phyloP scores from a whole-genome alignment of 2,113 vertebrate species.

The Siniperca chuatsi region DNA sequence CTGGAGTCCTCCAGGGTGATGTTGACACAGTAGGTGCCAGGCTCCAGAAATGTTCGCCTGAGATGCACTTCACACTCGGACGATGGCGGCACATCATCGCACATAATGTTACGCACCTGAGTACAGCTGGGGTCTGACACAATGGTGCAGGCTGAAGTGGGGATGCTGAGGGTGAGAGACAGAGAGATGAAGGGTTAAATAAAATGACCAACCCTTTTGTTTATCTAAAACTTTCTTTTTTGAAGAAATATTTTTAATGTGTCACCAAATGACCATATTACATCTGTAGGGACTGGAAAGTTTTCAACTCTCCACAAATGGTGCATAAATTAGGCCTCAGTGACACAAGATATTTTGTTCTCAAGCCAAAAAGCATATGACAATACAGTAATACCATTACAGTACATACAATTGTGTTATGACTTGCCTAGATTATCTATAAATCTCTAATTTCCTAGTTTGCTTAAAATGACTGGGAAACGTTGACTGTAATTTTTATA shows the following conservation, averaged over 20 bases:
- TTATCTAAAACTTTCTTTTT: background rate
- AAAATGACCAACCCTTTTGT: background rate
- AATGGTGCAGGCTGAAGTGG: conserved; percentile 91
- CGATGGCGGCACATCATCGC: conserved; percentile 78
- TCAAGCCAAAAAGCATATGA: background rate
- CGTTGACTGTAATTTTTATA: background rate
- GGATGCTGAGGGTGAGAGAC: conserved; percentile 78
- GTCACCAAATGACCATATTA: no score
- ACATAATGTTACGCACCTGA: conserved; percentile 81
- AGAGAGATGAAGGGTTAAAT: background rate
- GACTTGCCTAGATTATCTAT: background rate
- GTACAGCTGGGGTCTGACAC: conserved; percentile 90
- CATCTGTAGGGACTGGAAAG: background rate
- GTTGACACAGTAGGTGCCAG: conserved; percentile 94
- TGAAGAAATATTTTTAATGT: background rate
- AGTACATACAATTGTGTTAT: background rate
- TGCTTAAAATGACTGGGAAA: background rate
- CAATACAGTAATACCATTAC: background rate
- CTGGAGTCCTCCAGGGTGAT: conserved; percentile 89
- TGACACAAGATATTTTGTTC: background rate
- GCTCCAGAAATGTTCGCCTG: conserved; percentile 86
- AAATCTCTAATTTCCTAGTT: background rate
- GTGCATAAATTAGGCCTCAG: background rate
- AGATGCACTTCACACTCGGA: conserved; percentile 86
- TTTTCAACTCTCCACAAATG: background rate